Evolutionary conservation across 2,888 invertebrate genomes (phyloP), one percentile per base, ranked within the genome.

Genomic region (Ceratothoa steindachneri): DNA sequence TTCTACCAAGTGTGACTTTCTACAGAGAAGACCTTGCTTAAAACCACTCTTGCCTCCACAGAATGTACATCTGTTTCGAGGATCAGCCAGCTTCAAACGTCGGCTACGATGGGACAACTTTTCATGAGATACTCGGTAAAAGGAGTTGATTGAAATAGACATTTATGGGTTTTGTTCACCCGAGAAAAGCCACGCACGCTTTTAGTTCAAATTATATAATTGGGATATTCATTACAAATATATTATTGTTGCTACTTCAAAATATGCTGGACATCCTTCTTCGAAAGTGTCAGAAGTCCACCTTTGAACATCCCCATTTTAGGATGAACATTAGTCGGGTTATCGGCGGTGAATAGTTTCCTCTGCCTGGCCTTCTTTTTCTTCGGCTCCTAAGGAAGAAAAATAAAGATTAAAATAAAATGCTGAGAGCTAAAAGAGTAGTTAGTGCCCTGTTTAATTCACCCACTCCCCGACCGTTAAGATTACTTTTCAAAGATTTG

Each of bases 61-160:
- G 90, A 81, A 88, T 90, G 88, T 90, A 90, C 83, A 89, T 90
- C 67, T 85, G 85, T 72, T 90, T 88, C 83, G 86, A 86, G 80
- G 88, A 90, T 83, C 86, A 87, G 71, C 85, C 87, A 1, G 85
- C 87, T 1, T 85, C 87, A 9, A 88, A 89, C 82, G 87, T 90
- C 76, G 90, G 90, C 65, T 89, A 87, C 82, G 87, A 88, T 81
- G 89, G 89, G 72, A 88, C 89, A 29, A 90, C 90, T 74, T 90
- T 90, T 84, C 89, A 89, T 65, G 51, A 73, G 55, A 73, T 77
- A 30, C 55, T 77, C 29, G 73, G 73, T 30, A 70, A 70, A 15
- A 30, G 60, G 55, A 41, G 15, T 5, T 41, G 15, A 41, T 9
- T 41, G 41, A 5, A 41, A n/a, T n/a, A 41, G 41, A 41, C 15